These are phyloP conservation scores for Mus spicilegus DNA, from an alignment of 2,113 vertebrate genomes.

Conservation along the genomic window DNA sequence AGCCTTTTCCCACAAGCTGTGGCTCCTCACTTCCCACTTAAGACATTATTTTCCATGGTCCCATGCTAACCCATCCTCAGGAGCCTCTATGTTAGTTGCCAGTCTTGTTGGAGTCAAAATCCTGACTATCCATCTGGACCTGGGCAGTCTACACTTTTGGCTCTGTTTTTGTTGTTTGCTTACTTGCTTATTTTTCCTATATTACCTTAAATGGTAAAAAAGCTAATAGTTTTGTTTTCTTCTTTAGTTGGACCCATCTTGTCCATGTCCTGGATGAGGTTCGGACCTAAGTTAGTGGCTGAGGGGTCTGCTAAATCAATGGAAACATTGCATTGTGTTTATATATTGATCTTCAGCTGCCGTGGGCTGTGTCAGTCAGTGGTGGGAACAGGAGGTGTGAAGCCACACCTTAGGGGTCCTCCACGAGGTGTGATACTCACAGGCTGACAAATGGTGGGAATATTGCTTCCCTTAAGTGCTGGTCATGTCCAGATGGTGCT, in stretches of 20 bases:
- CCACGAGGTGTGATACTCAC: background rate
- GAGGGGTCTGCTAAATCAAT: background rate
- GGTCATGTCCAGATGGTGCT: background rate
- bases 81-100: too few relatives aligned
- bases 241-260: background rate
- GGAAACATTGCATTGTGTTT: background rate
- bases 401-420: background rate
- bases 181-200: slow-evolving; percentile 69
- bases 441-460: background rate
- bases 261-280: too few relatives aligned
- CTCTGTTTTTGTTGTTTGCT: slow-evolving; percentile 26
- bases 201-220: background rate
- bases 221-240: background rate
- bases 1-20: accelerated
- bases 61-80: accelerated
- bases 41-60: background rate
- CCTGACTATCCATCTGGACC: background rate
- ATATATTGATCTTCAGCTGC: background rate
- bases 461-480: background rate
- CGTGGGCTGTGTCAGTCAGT: background rate
- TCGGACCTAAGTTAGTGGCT: too few relatives aligned
- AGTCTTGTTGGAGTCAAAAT: background rate
- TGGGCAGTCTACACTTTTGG: background rate
- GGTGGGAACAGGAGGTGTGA: background rate
- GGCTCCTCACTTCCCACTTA: too few relatives aligned